Evolutionary conservation across 2,888 invertebrate species (phyloP).

Genomic region (Dryadula phaetusa): DNA sequence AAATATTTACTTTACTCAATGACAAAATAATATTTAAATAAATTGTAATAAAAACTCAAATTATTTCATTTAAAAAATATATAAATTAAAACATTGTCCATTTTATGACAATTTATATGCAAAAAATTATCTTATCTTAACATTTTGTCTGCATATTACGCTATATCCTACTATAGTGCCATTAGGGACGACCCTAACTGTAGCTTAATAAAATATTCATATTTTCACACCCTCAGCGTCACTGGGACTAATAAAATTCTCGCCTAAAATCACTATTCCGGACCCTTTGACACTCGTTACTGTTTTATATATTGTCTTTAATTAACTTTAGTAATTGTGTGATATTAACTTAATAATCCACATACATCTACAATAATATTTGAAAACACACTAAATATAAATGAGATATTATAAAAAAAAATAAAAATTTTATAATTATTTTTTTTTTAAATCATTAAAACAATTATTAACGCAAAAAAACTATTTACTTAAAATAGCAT

Average conservation of each 20-base stretch:
- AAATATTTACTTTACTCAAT: no score
- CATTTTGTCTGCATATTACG: slow-evolving; percentile 5
- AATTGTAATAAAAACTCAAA: no score
- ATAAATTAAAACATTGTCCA: not conserved
- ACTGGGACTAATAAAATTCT: slow-evolving; percentile 33
- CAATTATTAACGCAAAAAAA: no score
- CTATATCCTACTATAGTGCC: not conserved
- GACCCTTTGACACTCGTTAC: slow-evolving; percentile 27
- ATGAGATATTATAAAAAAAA: no score
- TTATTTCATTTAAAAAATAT: not conserved
- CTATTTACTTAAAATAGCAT: no score
- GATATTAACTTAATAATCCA: not conserved
- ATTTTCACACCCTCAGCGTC: slow-evolving; percentile 33
- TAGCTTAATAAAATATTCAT: slow-evolving; percentile 34
- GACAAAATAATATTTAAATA: no score
- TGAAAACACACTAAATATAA: no score
- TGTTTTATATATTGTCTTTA: slow-evolving; percentile 20
- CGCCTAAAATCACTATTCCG: slow-evolving; percentile 19
- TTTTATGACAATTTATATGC: slow-evolving; percentile 3
- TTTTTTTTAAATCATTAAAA: no score
- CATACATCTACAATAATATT: not conserved
- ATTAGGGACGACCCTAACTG: slow-evolving; percentile 18
- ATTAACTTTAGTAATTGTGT: slow-evolving; percentile 11
- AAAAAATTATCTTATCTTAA: not conserved
- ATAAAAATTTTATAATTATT: no score